Evolutionary conservation across 2,797 vertebrate species (phyloP), one percentile per base, ranked within the genome.

Genomic region (Myotis planiceps): DNA sequence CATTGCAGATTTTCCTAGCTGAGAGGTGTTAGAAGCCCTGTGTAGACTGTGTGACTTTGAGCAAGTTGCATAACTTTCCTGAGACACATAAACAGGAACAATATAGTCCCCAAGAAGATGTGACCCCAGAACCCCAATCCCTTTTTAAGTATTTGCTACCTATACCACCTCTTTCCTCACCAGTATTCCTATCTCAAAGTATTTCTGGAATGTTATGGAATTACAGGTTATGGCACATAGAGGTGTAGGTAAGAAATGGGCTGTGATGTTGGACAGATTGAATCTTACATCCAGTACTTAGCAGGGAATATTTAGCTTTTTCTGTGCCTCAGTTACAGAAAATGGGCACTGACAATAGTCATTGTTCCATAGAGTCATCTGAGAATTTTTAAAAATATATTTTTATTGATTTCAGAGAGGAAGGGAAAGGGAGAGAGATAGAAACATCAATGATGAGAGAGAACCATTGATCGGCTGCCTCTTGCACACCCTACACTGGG

Each of bases 1-100:
- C 9, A 69, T 25, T 51, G 39, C 6, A 90, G 49, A 25, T 85
- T 60, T 68, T 29, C 74, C n/a, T 65, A 69, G 53, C 74, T 69
- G 19, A 18, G 32, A 16, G 25, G 9, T 29, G 39, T 55, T 15
- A 47, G 69, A 68, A 47, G 34, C 18, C 37, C 15, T 21, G 37
- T 42, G 55, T 45, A 83, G 53, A 60, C 49, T 27, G 9, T 74
- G 71, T 60, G 51, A 94, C 18, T 45, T 51, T 55, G 80, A 87
- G 69, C 74, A 89, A n/a, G 12, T 51, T 10, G n/a, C 27, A 85
- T 88, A 60, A 83, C 66, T 94, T 94, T 74, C 87, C 80, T 94
- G 55, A 89, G 47, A 12, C 60, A 72, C 34, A 55, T 12, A 34
- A 79, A 93, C 92, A 8, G 27, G 14, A 87, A 76, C 16, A 34